Conservation (phyloP, 2,888 invertebrate species). For the Epinotia bilunana region DNA sequence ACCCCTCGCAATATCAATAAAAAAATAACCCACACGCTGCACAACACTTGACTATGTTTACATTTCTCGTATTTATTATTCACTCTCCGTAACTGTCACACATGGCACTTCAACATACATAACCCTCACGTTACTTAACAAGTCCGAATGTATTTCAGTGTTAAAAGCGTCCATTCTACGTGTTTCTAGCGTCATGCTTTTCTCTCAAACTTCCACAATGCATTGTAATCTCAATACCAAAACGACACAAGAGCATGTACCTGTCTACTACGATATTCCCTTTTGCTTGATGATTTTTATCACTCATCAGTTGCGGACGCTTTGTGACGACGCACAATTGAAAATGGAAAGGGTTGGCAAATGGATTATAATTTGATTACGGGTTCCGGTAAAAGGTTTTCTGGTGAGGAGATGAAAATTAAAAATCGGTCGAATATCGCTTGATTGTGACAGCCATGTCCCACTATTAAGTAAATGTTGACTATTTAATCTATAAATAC, state of each 20-base stretch:
- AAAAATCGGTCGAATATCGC: neutral
- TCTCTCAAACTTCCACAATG: constrained; percentile 13
- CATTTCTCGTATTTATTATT: neutral
- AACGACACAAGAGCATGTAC: neutral
- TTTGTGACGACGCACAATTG: constrained; percentile 15
- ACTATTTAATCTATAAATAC: no score
- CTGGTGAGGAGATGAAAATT: neutral
- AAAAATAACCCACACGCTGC: neutral
- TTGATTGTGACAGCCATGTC: no score
- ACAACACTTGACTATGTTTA: neutral
- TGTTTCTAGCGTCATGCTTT: neutral
- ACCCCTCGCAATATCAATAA: neutral
- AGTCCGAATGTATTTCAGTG: constrained; percentile 2
- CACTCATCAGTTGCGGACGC: neutral
- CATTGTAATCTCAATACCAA: neutral
- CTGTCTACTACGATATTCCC: neutral
- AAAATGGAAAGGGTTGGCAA: constrained; percentile 21
- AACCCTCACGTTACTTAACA: constrained; percentile 9
- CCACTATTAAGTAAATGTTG: no score
- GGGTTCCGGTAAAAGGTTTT: neutral
- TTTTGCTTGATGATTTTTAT: neutral
- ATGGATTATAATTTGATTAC: constrained; percentile 18
- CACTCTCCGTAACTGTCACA: neutral
- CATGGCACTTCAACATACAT: neutral
- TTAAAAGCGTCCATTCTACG: constrained; percentile 10